Evolutionary conservation across 2,888 invertebrate genomes (phyloP), one percentile per base, ranked within the genome.

Genomic region (Chelonus formosanus): DNA sequence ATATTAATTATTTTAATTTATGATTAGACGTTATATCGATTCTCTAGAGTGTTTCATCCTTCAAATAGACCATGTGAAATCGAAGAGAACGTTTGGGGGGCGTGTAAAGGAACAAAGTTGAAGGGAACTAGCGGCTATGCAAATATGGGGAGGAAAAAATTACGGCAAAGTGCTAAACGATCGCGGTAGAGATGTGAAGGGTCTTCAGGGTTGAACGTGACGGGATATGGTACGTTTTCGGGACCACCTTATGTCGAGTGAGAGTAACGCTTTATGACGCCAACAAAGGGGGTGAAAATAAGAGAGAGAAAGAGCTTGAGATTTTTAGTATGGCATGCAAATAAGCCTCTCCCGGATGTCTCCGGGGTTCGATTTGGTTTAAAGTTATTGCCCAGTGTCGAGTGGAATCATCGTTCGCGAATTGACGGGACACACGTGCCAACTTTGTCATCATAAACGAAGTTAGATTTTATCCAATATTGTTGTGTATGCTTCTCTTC

Each of bases 131-230:
- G 78, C 70, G 75, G 75, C 79, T 81, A 81, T 81, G 80, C 81
- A 82, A 82, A 82, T 82, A 80, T 71, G 73, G 68, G 63, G 72
- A 66, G 67, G 71, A 78, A 81, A 82, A 82, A 84, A 83, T 83
- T 82, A 82, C 82, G 75, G 75, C 77, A 80, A 83, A 83, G 83
- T 83, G 83, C 83, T 83, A 84, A 84, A 84, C 82, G 83, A 83
- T 83, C 81, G 79, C 72, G 73, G 69, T 65, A 53, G 68, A 62
- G 57, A 64, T 68, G 71, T 69, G 69, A 68, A 73, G 75, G 74
- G 73, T 72, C 73, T 72, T 71, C 70, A 68, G 70, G 67, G 53
- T 65, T 70, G 69, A 68, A 64, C 69, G 69, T 70, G 73, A 65
- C 57, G 68, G 70, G 70, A 67, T 68, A 69, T 65, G 62, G 70